A percentile compares a stretch with the other conserved stretches of the same genome.
Evolutionary conservation across 2,113 vertebrate genomes (phyloP).

Genomic region (Regulus satrapa): DNA sequence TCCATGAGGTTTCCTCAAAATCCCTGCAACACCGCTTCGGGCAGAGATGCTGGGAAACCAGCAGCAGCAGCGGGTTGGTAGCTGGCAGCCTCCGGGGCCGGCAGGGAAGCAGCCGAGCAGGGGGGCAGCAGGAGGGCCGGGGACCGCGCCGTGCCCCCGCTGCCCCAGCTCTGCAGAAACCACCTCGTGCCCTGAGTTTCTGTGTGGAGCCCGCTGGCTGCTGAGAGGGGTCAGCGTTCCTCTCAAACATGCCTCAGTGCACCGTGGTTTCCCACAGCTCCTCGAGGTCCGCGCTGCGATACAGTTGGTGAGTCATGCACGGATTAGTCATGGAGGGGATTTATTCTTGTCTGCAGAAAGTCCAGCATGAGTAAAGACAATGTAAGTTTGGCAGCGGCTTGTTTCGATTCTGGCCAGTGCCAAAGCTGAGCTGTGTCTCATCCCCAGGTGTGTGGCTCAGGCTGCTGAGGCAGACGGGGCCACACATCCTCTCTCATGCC

Average conservation of each 20-base stretch:
- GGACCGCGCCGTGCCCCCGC: background rate
- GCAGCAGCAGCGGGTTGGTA: background rate
- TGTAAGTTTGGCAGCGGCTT: background rate
- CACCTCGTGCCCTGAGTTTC: background rate
- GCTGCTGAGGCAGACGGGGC: background rate
- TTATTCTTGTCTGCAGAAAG: slow-evolving; percentile 23
- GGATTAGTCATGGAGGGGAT: slow-evolving; percentile 21
- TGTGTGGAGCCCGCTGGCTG: background rate
- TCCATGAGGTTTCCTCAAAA: background rate
- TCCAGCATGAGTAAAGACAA: background rate
- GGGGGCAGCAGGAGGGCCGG: background rate
- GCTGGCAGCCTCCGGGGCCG: rapidly evolving
- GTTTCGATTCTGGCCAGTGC: background rate
- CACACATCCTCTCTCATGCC: background rate
- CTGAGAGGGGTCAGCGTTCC: background rate
- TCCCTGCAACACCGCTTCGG: background rate
- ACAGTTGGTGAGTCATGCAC: slow-evolving; percentile 24
- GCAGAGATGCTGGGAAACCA: background rate
- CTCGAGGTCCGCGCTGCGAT: background rate
- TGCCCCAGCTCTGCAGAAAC: background rate
- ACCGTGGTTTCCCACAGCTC: slow-evolving; percentile 8
- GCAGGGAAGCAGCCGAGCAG: rapidly evolving
- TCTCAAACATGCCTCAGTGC: background rate
- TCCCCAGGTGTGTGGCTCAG: background rate
- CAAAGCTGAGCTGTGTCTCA: background rate